Evolutionary conservation across 35 echinoderm and acorn worm species (phyloP).

Genomic region (Heliocidaris erythrogramma): DNA sequence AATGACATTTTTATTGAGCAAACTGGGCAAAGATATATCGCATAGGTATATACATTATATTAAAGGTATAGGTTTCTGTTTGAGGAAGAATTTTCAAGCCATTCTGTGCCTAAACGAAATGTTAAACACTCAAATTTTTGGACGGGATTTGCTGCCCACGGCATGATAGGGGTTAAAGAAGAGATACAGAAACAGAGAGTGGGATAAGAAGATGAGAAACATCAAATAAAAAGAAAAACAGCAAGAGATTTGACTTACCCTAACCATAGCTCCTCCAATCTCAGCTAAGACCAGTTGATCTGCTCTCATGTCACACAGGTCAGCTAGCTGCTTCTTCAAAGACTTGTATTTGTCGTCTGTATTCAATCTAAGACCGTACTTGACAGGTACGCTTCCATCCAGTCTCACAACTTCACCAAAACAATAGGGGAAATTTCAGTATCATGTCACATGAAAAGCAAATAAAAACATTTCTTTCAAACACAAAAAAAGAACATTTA

Average conservation of each 20-base stretch:
- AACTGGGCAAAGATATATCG: too few species aligned
- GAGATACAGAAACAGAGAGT: too few species aligned
- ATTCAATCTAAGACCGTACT: conserved; percentile 90
- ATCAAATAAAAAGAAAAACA: background rate
- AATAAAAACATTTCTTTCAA: background rate
- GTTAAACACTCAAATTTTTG: too few species aligned
- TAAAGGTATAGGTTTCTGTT: too few species aligned
- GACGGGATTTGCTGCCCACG: too few species aligned
- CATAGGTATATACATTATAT: too few species aligned
- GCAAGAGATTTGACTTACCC: conserved; percentile 59
- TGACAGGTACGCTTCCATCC: conserved; percentile 87
- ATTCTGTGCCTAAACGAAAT: too few species aligned
- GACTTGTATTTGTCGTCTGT: conserved; percentile 96
- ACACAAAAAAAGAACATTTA: too few species aligned
- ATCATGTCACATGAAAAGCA: background rate
- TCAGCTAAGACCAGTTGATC: conserved; percentile 95
- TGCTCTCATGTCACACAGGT: conserved; percentile 76
- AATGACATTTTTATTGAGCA: too few species aligned
- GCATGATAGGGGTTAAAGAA: too few species aligned
- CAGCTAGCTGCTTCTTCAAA: conserved; percentile 85
- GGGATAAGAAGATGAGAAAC: too few species aligned
- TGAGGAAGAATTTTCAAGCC: too few species aligned
- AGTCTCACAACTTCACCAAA: conserved; percentile 77
- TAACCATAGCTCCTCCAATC: conserved; percentile 93
- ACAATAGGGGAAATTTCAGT: background rate